Percentiles rank a stretch among this genome's conserved stretches.
Evolutionary conservation across 2,113 vertebrate species (phyloP).

Genomic region (Perca schrenkii): DNA sequence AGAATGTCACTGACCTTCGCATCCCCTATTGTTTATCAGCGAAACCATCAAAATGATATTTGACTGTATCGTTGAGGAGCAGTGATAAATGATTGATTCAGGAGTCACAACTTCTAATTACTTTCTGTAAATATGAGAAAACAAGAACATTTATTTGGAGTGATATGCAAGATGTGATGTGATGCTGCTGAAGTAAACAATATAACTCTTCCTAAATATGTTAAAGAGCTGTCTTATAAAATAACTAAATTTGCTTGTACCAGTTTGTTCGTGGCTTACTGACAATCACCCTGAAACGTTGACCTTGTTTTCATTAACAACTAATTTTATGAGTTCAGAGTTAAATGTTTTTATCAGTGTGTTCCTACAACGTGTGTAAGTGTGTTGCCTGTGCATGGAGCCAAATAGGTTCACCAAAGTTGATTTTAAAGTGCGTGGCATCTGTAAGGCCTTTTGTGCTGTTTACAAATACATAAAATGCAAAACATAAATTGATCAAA

Average conservation of each 20-base stretch:
- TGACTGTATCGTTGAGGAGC: constrained; percentile 57
- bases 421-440: not conserved
- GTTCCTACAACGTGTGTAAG: not conserved
- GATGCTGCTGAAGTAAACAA: not conserved
- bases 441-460: not conserved
- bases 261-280: not conserved
- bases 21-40: constrained; percentile 66
- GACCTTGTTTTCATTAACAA: not conserved
- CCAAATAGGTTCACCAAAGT: not conserved
- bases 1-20: constrained; percentile 73
- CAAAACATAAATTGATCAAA: constrained; percentile 9
- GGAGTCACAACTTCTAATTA: constrained; percentile 51
- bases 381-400: not conserved
- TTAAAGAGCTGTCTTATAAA: constrained; percentile 9
- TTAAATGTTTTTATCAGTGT: not conserved
- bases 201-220: not conserved
- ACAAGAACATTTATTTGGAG: constrained; percentile 3
- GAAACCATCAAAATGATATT: constrained; percentile 66
- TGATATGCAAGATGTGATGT: not conserved
- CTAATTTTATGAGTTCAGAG: not conserved
- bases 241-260: not conserved
- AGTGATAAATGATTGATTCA: constrained; percentile 49
- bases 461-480: not conserved
- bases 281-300: not conserved
- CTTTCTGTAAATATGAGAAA: constrained; percentile 29